Base-by-base conservation (phyloP, 30 jellyfish, hydroid and myxozoan species). In the Aurelia coerulea region DNA sequence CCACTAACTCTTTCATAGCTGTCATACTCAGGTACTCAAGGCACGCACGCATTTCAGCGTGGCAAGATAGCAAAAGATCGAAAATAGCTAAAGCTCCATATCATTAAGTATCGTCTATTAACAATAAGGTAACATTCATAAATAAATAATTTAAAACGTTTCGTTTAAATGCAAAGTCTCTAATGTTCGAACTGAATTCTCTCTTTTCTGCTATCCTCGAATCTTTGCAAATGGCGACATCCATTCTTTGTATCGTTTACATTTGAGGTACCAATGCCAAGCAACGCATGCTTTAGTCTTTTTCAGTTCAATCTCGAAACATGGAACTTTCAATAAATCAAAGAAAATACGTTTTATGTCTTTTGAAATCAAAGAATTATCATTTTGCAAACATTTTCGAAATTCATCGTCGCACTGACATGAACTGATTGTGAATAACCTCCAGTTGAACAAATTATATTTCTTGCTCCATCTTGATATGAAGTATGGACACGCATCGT, bases 401-500 rank as follows among this genome's bases (percentile, higher is more conserved):
- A 94, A 94, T 31, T 66, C 66, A 23, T 81, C 83, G 69, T 94
- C 98, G 51, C 98, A 94, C 31, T 65, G 77, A 77, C 98, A 94
- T 1, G 93, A 84, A 62, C 96, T 80, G n/a, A 94, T 83, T 0
- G 98, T 94, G 73, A 50, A 94, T 50, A 97, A 81, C 34, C 98
- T 88, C 98, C 98, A 94, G 81, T 94, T 94, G 78, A 87, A 63
- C 50, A 86, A 79, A 34, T 89, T 78, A 79, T 94, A 94, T 66
- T 66, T 79, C 59, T 39, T 62, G 56, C 53, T 74, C 97, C 97
- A 94, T 4, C 98, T 82, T 50, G 96, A 80, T 10, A 94, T 89
- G 80, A 58, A 84, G 31, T 65, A 79, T 0, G 97, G 97, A 74
- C 98, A 94, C 8, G 84, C 62, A 63, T 94, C 98, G 72, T 94